These are phyloP conservation scores for Megaleporinus macrocephalus DNA, from an alignment of 2,113 vertebrate species.

Conservation along the genomic window DNA sequence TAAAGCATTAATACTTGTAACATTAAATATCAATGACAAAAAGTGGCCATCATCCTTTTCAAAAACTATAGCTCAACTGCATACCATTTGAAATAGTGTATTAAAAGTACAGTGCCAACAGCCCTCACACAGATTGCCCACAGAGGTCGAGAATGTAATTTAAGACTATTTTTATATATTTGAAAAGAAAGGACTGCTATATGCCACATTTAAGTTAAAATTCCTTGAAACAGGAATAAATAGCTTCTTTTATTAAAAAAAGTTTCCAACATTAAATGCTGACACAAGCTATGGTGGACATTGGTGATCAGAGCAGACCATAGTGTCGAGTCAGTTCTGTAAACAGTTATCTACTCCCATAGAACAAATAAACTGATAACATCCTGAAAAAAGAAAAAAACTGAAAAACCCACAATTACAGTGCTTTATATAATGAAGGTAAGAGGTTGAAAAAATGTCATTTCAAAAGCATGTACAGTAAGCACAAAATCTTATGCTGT, in stretches of 20 bases:
- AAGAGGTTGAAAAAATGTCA: neutral
- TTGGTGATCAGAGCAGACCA: conserved; percentile 45
- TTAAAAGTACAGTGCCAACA: conserved; percentile 51
- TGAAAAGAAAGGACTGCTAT: conserved; percentile 50
- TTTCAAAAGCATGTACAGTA: conserved; percentile 22
- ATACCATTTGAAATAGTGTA: conserved; percentile 15
- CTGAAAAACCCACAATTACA: neutral
- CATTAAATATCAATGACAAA: conserved; percentile 67
- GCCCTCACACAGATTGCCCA: conserved; percentile 35
- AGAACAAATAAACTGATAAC: conserved; percentile 16
- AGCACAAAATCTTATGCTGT: conserved; percentile 12
- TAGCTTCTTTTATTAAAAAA: conserved; percentile 73
- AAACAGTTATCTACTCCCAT: conserved; percentile 42
- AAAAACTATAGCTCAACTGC: conserved; percentile 38
- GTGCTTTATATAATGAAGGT: conserved; percentile 8
- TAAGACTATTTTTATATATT: conserved; percentile 37
- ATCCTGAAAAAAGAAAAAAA: neutral
- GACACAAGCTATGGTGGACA: conserved; percentile 64
- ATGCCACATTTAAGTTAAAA: conserved; percentile 62
- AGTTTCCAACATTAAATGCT: conserved; percentile 67
- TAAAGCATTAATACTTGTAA: conserved; percentile 42
- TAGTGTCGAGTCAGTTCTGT: conserved; percentile 34
- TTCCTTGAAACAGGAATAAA: conserved; percentile 84
- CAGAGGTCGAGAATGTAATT: conserved; percentile 47
- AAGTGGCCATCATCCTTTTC: conserved; percentile 59